phyloP scores from a whole-genome alignment of 2,113 vertebrate genomes.

The Excalfactoria chinensis region DNA sequence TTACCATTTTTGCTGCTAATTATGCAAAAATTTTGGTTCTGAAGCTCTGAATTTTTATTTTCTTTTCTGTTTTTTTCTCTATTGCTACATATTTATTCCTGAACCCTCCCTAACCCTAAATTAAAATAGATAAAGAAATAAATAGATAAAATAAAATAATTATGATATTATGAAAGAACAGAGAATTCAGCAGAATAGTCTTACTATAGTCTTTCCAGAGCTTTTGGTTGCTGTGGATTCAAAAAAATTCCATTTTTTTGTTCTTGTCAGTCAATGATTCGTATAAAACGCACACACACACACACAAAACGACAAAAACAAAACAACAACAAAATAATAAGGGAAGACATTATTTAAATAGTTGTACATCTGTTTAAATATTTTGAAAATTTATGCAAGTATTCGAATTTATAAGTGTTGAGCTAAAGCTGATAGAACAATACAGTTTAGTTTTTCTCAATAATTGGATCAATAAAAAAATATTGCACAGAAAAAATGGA shows the following conservation, averaged over 20 bases:
- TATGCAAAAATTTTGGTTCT: neutral
- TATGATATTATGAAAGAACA: neutral
- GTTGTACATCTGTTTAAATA: neutral
- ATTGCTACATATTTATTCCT: neutral
- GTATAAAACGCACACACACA: too few species aligned
- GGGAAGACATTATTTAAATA: neutral
- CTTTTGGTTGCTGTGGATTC: neutral
- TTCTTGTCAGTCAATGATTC: neutral
- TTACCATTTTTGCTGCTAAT: neutral
- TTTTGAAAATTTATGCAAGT: slow-evolving; percentile 5
- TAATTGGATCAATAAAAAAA: neutral
- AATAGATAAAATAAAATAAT: too few species aligned
- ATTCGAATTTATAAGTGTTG: neutral
- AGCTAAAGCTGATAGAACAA: neutral
- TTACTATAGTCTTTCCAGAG: neutral
- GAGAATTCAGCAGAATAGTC: neutral
- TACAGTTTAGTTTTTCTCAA: neutral
- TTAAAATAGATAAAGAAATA: too few species aligned
- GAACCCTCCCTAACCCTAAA: neutral
- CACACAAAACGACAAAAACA: too few species aligned
- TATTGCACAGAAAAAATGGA: neutral
- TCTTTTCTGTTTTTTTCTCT: neutral
- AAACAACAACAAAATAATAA: neutral
- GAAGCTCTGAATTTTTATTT: neutral
- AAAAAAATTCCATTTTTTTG: neutral